Conservation (phyloP, 53 echinoderm and acorn worm species). For the Echinometra lucunter region DNA sequence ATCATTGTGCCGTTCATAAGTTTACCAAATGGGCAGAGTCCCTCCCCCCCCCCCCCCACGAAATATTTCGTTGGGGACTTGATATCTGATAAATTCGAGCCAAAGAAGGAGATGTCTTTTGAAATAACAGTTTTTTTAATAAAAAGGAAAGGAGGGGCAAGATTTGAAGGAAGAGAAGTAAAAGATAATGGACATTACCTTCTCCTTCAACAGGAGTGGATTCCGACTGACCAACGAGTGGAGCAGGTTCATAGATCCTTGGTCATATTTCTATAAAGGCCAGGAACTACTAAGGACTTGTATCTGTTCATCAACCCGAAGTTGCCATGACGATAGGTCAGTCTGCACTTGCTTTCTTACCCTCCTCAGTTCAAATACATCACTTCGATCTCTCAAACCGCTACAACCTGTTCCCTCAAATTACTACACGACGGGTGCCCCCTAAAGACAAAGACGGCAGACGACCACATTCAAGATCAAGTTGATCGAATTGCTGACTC, state of each 20-base stretch:
- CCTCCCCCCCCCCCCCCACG: too few relatives aligned
- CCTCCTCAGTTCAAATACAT: neutral
- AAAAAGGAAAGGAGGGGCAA: neutral
- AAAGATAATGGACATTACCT: neutral
- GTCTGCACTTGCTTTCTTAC: neutral
- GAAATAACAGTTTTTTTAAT: neutral
- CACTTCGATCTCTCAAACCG: neutral
- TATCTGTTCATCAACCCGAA: neutral
- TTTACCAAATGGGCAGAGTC: too few relatives aligned
- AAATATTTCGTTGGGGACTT: too few relatives aligned
- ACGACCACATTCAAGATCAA: slow-evolving; percentile 37
- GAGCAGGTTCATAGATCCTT: neutral
- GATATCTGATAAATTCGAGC: neutral
- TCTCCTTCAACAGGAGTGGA: neutral
- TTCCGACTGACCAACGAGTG: neutral
- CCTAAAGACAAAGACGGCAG: neutral
- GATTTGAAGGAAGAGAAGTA: neutral
- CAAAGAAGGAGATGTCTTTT: neutral
- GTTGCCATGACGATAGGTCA: neutral
- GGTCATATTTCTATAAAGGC: neutral
- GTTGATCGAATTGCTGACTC: slow-evolving; percentile 18
- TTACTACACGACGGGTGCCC: neutral
- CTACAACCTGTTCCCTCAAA: slow-evolving; percentile 22
- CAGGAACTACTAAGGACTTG: neutral
- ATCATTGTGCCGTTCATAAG: too few relatives aligned